Evolutionary conservation across 2,888 invertebrate genomes (phyloP), one percentile per base, ranked within the genome.

Genomic region (Aleiodes alternator): DNA sequence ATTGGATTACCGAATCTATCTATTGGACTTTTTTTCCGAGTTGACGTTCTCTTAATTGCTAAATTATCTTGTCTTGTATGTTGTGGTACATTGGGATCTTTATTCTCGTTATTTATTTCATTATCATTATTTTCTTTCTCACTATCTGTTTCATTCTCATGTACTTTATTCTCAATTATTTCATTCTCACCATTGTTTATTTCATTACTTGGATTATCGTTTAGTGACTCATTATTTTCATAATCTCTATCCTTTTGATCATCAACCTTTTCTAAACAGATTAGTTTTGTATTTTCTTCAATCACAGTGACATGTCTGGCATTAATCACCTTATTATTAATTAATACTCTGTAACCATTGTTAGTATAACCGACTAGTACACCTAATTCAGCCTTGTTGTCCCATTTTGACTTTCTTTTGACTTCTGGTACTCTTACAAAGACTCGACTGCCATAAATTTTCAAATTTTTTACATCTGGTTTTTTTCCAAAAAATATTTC

Each of bases 361-460:
- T 75, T 34, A 34, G n/a, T 66, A 31, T 80, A 78, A 2, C 80
- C 80, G 16, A 80, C 68, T 23, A 81, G 56, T 51, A 75, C 61
- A 29, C 78, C 80, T 23, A 80, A 31, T 16, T 78, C 57, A 9
- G 78, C 74, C 51, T 79, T 77, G 56, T 75, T 56, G 16, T 70
- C 76, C 77, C 78, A 80, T 61, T 80, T 75, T 4, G 29, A 59
- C 7, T 55, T 51, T 59, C 80, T 59, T 55, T 50, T 38, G 8
- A 38, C 72, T 74, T 82, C 80, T 14, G 81, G 82, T 16, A 75
- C 57, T 72, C 79, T 76, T 2, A 80, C 78, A 78, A 78, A 82
- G 8, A 79, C 78, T 76, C 57, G 57, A 72, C 80, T 81, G n/a
- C 80, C 80, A 51, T 78, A 81, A 6, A 81, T 51, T 53, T 72